phyloP scores from a whole-genome alignment of 1,140 invertebrate species.

The Lanistes nyassanus region DNA sequence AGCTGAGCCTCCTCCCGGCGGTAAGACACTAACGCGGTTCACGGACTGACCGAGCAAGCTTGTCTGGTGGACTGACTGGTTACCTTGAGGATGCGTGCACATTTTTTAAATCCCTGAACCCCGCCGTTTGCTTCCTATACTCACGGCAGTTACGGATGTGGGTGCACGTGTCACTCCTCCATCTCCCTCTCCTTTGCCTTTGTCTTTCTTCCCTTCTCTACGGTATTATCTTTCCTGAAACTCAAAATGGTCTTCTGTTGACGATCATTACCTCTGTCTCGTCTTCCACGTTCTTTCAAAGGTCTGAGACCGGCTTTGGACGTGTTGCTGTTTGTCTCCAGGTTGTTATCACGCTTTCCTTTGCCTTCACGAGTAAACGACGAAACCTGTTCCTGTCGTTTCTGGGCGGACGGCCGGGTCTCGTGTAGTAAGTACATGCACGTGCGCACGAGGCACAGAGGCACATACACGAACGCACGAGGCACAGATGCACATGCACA shows the following conservation, averaged over 20 bases:
- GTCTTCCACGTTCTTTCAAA: neutral
- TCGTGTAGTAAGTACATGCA: constrained; percentile 25
- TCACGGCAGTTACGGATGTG: too few species aligned
- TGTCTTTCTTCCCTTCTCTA: neutral
- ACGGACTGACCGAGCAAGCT: too few species aligned
- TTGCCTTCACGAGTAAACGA: constrained; percentile 16
- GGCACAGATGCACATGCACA: neutral
- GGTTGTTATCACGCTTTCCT: constrained; percentile 13
- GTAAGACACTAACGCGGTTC: too few species aligned
- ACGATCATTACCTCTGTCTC: neutral
- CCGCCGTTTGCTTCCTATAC: too few species aligned
- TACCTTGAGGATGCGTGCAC: too few species aligned
- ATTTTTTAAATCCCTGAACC: too few species aligned
- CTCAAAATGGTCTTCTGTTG: neutral
- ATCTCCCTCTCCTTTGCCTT: neutral
- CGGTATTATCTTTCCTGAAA: neutral
- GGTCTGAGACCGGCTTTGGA: neutral
- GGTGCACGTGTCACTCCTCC: neutral
- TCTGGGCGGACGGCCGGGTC: constrained; percentile 17
- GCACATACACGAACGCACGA: neutral
- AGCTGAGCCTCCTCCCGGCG: too few species aligned
- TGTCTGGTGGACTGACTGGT: too few species aligned
- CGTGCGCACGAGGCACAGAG: neutral
- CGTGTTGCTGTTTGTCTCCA: neutral
- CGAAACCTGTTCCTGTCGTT: constrained; percentile 11